A percentile compares a stretch with the other conserved stretches of the same genome.
Conservation (phyloP, 2,888 invertebrate species). For the Leucophora obtusa region DNA sequence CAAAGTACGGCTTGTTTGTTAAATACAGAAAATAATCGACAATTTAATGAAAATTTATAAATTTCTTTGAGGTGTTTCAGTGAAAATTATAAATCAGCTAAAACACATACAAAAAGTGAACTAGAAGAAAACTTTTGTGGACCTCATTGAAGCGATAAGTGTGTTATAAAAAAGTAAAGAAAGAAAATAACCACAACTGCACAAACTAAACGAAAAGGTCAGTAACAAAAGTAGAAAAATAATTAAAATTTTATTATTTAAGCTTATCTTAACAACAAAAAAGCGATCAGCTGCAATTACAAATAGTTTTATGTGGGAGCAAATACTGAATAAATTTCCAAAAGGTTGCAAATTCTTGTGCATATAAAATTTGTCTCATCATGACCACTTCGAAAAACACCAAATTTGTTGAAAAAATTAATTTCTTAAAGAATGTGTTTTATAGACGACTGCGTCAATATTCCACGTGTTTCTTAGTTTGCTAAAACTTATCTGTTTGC, state of each 20-base stretch:
- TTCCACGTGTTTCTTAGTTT: conserved; percentile 36
- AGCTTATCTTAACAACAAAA: no score
- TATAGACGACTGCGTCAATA: no score
- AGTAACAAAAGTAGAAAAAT: background rate
- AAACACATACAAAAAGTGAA: conserved; percentile 16
- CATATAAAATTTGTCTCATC: no score
- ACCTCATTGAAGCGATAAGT: conserved; percentile 24
- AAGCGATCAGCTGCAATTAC: no score
- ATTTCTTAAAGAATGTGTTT: no score
- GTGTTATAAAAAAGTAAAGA: conserved; percentile 24
- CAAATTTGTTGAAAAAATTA: no score
- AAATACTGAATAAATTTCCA: no score
- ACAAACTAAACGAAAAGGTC: conserved; percentile 34
- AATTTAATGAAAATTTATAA: conserved; percentile 21
- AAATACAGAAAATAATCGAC: background rate
- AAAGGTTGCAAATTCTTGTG: no score
- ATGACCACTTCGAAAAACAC: no score
- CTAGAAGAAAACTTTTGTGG: conserved; percentile 27
- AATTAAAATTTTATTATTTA: background rate
- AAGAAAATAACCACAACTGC: conserved; percentile 3
- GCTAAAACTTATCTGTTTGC: conserved; percentile 8
- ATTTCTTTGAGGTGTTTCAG: conserved; percentile 11
- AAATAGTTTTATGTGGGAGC: no score
- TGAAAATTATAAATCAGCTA: conserved; percentile 1
- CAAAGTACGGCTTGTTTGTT: conserved; percentile 1